A percentile compares a stretch with the other conserved stretches of the same genome.
These are phyloP conservation scores for Aspiorhynchus laticeps DNA, from an alignment of 2,113 vertebrate species.

Conservation along the genomic window DNA sequence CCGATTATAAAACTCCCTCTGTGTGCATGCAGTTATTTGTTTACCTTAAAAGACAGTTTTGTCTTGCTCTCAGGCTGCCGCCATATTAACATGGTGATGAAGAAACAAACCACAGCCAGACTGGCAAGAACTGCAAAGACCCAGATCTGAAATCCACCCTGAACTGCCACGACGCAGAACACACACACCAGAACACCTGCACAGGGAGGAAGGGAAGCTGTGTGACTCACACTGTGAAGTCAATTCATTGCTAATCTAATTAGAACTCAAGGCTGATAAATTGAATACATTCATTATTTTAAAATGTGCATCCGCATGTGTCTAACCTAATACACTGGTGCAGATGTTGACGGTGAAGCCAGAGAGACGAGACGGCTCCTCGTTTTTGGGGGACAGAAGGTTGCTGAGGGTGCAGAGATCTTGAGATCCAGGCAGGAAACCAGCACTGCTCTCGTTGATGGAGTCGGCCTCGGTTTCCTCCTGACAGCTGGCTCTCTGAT, in stretches of 20 bases:
- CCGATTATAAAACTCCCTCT: background rate
- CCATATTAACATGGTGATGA: constrained; percentile 80
- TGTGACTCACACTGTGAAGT: background rate
- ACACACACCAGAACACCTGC: constrained; percentile 71
- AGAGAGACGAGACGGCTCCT: constrained; percentile 82
- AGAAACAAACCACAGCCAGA: constrained; percentile 57
- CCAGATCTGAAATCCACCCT: constrained; percentile 69
- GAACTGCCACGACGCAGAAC: constrained; percentile 70
- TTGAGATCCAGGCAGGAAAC: constrained; percentile 75
- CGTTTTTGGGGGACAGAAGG: constrained; percentile 80
- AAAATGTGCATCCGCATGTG: background rate
- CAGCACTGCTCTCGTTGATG: constrained; percentile 77
- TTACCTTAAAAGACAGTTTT: constrained; percentile 93
- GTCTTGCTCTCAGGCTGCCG: constrained; percentile 93
- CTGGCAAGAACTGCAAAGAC: constrained; percentile 68
- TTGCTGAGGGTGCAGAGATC: constrained; percentile 75
- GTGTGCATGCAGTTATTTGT: background rate
- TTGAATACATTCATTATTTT: background rate
- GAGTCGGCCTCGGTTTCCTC: constrained; percentile 81
- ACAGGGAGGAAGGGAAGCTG: background rate
- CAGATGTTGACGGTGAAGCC: constrained; percentile 83
- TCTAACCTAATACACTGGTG: constrained; percentile 84
- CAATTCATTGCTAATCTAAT: background rate
- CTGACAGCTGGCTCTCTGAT: constrained; percentile 86
- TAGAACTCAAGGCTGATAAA: background rate